These are phyloP conservation scores for Procapra przewalskii DNA, from an alignment of 2,113 vertebrate genomes.

Conservation along the genomic window DNA sequence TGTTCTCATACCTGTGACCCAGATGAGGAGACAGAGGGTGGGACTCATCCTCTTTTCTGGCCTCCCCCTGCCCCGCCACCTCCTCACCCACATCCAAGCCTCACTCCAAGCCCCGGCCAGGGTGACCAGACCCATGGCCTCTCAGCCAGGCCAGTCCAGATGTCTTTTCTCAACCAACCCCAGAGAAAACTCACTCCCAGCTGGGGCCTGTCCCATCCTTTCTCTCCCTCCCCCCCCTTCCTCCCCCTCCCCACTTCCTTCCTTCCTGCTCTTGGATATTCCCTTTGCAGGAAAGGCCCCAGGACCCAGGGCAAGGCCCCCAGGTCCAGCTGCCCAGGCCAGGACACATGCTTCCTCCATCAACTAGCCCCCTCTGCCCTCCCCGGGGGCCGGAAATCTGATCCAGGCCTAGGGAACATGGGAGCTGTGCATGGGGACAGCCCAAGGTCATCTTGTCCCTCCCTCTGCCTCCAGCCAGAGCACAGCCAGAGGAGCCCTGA, in stretches of 20 bases:
- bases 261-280: conserved; percentile 38
- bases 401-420: not conserved
- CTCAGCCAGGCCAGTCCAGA: not conserved
- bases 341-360: conserved; percentile 52
- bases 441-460: not conserved
- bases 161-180: not conserved
- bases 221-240: conserved; percentile 23
- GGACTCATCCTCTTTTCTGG: not conserved
- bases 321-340: conserved; percentile 15
- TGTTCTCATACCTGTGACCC: not conserved
- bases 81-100: not conserved
- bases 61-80: not conserved
- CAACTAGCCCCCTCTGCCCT: not conserved
- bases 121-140: not conserved
- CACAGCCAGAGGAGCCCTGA: not conserved
- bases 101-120: not conserved
- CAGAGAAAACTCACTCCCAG: not conserved
- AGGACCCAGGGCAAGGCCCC: conserved; percentile 41
- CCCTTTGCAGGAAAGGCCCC: conserved; percentile 45
- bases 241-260: conserved; percentile 52
- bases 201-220: conserved; percentile 1
- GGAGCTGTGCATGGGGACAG: not conserved
- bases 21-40: not conserved
- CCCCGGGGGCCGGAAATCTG: not conserved
- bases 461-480: not conserved